Conservation (phyloP, 2,797 vertebrate genomes). For the Arrhamphus sclerolepis region DNA sequence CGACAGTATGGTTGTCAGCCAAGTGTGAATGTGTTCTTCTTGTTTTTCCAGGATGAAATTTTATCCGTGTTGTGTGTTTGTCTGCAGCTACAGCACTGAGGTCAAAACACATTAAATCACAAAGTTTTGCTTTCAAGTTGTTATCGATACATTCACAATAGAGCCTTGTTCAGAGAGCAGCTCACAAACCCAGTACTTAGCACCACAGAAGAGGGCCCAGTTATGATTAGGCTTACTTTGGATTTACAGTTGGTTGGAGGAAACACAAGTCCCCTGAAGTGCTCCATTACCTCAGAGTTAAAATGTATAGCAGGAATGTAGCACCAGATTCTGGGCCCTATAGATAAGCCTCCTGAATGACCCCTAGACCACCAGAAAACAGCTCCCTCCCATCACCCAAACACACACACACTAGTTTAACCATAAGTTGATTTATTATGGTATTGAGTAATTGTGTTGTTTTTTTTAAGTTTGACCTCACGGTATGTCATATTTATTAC, state of each 20-base stretch:
- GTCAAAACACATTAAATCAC: conserved; percentile 49
- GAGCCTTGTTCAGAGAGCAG: conserved; percentile 29
- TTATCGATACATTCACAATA: conserved; percentile 5
- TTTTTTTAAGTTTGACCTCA: too few relatives aligned
- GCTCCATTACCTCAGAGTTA: conserved; percentile 59
- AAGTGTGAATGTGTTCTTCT: conserved; percentile 8
- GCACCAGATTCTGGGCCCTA: too few relatives aligned
- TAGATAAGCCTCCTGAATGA: too few relatives aligned
- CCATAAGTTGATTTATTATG: too few relatives aligned
- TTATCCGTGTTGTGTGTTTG: not conserved
- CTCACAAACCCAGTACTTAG: conserved; percentile 31
- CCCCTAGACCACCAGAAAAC: too few relatives aligned
- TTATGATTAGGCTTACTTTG: conserved; percentile 45
- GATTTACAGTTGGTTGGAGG: conserved; percentile 54
- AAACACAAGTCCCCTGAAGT: conserved; percentile 53
- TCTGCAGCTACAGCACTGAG: conserved; percentile 40
- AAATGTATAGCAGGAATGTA: too few relatives aligned
- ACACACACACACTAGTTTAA: too few relatives aligned
- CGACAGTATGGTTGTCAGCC: conserved; percentile 4
- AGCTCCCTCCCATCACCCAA: too few relatives aligned
- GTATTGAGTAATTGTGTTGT: too few relatives aligned
- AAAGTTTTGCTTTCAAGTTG: conserved; percentile 37
- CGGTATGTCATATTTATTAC: too few relatives aligned
- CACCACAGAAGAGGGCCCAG: conserved; percentile 36
- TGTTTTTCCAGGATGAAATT: conserved; percentile 14